These are phyloP conservation scores for Drusus annulatus DNA, from an alignment of 1,140 invertebrate genomes.

Conservation along the genomic window DNA sequence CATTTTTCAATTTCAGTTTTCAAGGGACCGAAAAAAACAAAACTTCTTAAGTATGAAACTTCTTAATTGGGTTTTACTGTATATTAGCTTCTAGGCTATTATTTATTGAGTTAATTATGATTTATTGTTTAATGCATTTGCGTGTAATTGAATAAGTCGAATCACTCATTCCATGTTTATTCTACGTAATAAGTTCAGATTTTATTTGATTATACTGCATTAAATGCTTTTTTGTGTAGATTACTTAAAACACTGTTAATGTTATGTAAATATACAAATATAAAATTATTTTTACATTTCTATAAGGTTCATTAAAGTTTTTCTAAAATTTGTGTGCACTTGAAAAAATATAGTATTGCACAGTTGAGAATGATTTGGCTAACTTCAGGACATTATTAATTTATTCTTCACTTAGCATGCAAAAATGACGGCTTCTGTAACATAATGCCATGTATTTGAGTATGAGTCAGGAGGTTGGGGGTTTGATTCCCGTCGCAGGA, in stretches of 20 bases:
- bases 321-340: background rate
- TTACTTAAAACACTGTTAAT: conserved; percentile 8
- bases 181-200: conserved; percentile 20
- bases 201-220: conserved; percentile 33
- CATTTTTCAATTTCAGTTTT: too few relatives aligned
- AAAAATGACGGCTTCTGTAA: too few relatives aligned
- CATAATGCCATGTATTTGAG: too few relatives aligned
- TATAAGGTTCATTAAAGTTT: background rate
- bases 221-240: conserved; percentile 26
- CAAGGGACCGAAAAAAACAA: too few relatives aligned
- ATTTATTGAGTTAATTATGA: conserved; percentile 15
- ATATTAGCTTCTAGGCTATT: background rate
- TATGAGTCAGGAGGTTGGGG: too few relatives aligned
- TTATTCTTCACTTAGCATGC: too few relatives aligned
- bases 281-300: background rate
- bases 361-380: background rate
- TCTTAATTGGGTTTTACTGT: too few relatives aligned
- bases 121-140: conserved; percentile 17
- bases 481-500: too few relatives aligned
- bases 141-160: conserved; percentile 23
- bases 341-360: background rate
- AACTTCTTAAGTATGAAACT: too few relatives aligned
- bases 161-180: conserved; percentile 40
- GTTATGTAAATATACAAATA: conserved; percentile 16
- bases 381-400: background rate